A percentile compares a stretch with the other conserved stretches of the same genome.
These are phyloP conservation scores for Battus philenor DNA, from an alignment of 1,140 invertebrate genomes.

Conservation along the genomic window DNA sequence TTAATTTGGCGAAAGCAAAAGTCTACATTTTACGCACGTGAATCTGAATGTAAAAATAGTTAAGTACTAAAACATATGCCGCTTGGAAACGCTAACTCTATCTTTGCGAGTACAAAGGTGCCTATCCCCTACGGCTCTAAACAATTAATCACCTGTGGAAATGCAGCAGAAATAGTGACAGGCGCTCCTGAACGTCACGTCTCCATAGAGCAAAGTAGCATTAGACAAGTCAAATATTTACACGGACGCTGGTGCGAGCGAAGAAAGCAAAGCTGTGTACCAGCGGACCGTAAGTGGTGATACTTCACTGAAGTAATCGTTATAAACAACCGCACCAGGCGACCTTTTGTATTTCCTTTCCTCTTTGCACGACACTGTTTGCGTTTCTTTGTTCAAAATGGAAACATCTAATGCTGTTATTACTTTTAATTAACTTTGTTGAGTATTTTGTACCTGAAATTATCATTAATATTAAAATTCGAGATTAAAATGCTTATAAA, in stretches of 20 bases:
- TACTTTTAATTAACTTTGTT: too few species aligned
- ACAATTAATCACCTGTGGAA: constrained; percentile 13
- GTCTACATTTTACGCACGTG: background rate
- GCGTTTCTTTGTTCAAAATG: constrained; percentile 4
- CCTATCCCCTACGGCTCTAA: background rate
- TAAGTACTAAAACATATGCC: background rate
- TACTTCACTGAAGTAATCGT: constrained; percentile 32
- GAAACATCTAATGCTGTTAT: too few species aligned
- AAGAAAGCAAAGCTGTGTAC: constrained; percentile 32
- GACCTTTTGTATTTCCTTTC: background rate
- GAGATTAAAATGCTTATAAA: too few species aligned
- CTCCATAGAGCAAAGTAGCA: constrained; percentile 28
- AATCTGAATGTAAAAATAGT: background rate
- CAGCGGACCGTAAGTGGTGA: constrained; percentile 13
- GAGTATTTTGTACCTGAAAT: too few species aligned
- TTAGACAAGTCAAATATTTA: constrained; percentile 54
- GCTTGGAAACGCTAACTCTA: background rate
- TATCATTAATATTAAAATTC: too few species aligned
- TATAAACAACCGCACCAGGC: constrained; percentile 24
- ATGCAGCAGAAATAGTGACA: constrained; percentile 7
- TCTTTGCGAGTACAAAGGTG: background rate
- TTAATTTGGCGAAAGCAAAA: background rate
- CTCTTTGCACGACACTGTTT: constrained; percentile 5
- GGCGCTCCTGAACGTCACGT: constrained; percentile 11
- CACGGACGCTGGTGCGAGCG: constrained; percentile 23